These are phyloP conservation scores for Neuroscelio doddi DNA, from an alignment of 2,888 invertebrate genomes.

Conservation along the genomic window DNA sequence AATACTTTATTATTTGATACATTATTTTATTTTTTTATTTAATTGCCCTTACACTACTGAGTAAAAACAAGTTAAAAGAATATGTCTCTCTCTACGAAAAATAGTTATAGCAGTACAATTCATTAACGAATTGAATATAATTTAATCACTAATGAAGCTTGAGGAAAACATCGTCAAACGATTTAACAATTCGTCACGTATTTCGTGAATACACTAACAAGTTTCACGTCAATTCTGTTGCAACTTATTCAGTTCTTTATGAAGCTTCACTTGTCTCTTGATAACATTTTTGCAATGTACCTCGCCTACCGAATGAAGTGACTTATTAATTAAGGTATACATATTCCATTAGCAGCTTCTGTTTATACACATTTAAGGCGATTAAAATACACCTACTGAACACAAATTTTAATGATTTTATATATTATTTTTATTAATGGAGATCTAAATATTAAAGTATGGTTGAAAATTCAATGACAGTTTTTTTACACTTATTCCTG, in stretches of 20 bases:
- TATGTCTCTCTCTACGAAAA: too few species aligned
- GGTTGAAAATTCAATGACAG: too few species aligned
- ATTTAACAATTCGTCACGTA: background rate
- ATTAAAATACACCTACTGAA: background rate
- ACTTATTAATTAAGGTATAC: slow-evolving; percentile 19
- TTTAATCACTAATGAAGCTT: background rate
- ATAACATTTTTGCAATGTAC: slow-evolving; percentile 1
- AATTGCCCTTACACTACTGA: too few species aligned
- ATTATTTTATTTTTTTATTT: too few species aligned
- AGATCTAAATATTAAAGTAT: too few species aligned
- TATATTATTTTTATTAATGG: too few species aligned
- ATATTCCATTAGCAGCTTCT: slow-evolving; percentile 1
- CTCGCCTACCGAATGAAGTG: slow-evolving; percentile 5
- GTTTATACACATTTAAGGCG: background rate
- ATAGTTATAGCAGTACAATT: background rate
- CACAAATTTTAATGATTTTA: background rate
- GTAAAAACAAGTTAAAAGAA: too few species aligned
- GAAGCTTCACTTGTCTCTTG: background rate
- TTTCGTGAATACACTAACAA: background rate
- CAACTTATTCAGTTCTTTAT: background rate
- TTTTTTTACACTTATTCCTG: too few species aligned
- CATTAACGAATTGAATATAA: background rate
- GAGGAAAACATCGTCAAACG: background rate
- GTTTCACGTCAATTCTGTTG: background rate
- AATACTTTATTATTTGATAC: too few species aligned